Evolutionary conservation across 1,140 invertebrate genomes (phyloP), one percentile per base, ranked within the genome.

Genomic region (Drosophila nigrodunni): DNA sequence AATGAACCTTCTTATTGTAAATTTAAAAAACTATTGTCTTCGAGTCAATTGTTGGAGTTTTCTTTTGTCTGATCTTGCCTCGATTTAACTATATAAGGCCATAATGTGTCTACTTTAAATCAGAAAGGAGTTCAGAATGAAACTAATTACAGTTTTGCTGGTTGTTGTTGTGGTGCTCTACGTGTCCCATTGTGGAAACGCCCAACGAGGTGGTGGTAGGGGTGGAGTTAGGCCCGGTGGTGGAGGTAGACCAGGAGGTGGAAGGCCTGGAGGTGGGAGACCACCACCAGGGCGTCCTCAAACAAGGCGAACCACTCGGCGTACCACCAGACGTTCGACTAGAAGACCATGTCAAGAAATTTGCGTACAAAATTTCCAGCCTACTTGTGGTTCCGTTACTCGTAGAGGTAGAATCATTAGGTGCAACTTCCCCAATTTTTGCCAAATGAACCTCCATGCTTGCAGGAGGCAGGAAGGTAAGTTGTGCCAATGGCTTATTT

Each of bases 91-190:
- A 54, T 54, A 54, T 54, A 54, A 54, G 34, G 7, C 34, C 0
- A 54, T 7, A 7, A 3, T 9, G 1, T 30, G 3, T 21, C 35
- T n/a, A 30, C 25, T 1, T 37, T 7, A 25, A 3, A 25, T 37
- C 7, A 62, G 21, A 25, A 5, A 13, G 25, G 11, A 30, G 10
- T 25, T 39, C 34, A 50, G 9, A 8, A 62, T 62, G 59, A 49
- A 62, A 25, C 34, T 30, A 25, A 15, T 50, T 13, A 39, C 59
- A 50, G 8, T 62, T 9, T 8, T 62, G 46, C 18, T 62, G 18
- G 6, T 50, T 9, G 5, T 30, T 11, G 11, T 37, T 3, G 59
- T 62, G 2, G 46, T 62, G 6, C 59, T 62, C 13, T 50, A 37
- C 49, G 41, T 43, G 41, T 11, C 41, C 11, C 11, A 43, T 7